A percentile compares a stretch with the other conserved stretches of the same genome.
Conservation (phyloP, 2,113 vertebrate species). For the Heptranchias perlo region DNA sequence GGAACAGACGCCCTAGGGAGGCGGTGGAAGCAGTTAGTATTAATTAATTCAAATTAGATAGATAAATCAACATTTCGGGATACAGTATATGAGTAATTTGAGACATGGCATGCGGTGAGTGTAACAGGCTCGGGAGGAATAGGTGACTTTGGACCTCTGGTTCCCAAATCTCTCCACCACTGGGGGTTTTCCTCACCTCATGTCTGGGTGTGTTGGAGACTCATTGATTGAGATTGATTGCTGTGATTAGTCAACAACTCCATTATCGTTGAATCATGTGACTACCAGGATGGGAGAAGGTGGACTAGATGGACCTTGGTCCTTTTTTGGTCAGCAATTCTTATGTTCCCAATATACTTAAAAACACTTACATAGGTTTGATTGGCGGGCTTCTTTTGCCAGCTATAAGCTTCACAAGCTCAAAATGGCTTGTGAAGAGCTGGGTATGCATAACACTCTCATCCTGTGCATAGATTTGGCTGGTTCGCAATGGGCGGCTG, state of each 20-base stretch:
- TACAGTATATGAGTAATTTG: neutral
- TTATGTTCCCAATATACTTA: neutral
- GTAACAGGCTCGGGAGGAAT: neutral
- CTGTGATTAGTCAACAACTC: neutral
- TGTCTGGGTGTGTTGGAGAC: neutral
- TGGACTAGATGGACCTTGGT: too few relatives aligned
- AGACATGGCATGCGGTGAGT: neutral
- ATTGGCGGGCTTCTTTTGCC: conserved; percentile 84
- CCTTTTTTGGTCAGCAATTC: neutral
- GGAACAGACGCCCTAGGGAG: too few relatives aligned
- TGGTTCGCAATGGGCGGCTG: conserved; percentile 80
- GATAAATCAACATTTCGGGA: neutral
- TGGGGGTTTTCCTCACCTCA: neutral
- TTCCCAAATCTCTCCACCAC: neutral
- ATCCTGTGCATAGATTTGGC: conserved; percentile 87
- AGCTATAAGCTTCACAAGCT: conserved; percentile 85
- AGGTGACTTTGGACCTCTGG: neutral
- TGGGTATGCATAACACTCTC: conserved; percentile 82
- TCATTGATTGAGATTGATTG: neutral
- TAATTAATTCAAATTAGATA: neutral
- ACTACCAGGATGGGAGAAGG: neutral
- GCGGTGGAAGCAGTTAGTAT: too few relatives aligned
- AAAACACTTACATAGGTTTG: conserved; percentile 73
- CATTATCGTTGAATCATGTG: neutral
- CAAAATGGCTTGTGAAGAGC: conserved; percentile 82